Conservation (phyloP, 2,797 vertebrate genomes). For the Tangara arthus region DNA sequence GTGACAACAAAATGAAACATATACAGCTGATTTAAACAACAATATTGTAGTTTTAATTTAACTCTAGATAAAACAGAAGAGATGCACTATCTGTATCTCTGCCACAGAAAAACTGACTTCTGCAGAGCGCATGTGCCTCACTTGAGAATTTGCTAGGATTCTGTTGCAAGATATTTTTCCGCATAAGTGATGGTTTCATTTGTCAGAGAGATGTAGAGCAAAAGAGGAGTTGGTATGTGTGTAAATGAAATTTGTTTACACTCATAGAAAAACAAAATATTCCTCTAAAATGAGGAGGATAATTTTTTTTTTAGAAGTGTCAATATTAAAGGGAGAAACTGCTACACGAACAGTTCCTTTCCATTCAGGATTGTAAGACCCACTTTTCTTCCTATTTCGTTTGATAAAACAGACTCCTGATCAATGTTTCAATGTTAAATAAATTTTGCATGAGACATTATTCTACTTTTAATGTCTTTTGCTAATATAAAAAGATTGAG, state of each 20-base stretch:
- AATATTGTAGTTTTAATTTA: not conserved
- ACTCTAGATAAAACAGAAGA: not conserved
- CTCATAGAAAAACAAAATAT: not conserved
- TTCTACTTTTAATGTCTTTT: not conserved
- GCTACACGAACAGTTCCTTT: not conserved
- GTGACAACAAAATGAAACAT: not conserved
- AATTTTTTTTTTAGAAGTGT: not conserved
- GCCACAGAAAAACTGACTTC: not conserved
- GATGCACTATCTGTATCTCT: not conserved
- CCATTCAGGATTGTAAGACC: not conserved
- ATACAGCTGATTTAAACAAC: not conserved
- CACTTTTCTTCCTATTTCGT: not conserved
- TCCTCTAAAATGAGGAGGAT: not conserved
- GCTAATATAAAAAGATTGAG: not conserved
- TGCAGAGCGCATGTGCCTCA: not conserved
- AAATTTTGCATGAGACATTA: not conserved
- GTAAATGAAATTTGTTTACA: not conserved
- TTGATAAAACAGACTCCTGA: not conserved
- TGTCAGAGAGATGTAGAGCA: not conserved
- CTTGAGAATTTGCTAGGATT: not conserved
- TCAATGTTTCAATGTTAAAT: not conserved
- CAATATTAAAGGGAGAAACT: not conserved
- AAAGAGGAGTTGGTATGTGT: not conserved
- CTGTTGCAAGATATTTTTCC: not conserved
- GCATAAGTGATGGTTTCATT: not conserved